phyloP scores from a whole-genome alignment of 2,888 invertebrate genomes.

The Ochropacha duplaris region DNA sequence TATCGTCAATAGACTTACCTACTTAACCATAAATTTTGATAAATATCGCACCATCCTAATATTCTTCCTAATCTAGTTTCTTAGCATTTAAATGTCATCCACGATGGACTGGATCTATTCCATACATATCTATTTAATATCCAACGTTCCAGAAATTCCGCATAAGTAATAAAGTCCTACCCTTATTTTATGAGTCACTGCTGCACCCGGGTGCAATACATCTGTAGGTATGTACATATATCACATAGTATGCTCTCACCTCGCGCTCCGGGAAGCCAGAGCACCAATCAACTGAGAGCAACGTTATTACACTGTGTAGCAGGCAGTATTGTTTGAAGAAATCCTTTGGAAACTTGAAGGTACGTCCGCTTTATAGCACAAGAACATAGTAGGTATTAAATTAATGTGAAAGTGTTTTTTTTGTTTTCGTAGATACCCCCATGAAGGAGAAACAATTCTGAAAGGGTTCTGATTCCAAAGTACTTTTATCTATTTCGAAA shows the following conservation, averaged over 20 bases:
- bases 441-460: too few species aligned
- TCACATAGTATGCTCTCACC: constrained; percentile 6
- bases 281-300: constrained; percentile 28
- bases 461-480: too few species aligned
- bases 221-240: background rate
- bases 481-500: too few species aligned
- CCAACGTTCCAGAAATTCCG: background rate
- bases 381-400: background rate
- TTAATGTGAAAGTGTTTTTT: background rate
- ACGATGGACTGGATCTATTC: background rate
- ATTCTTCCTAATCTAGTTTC: too few species aligned
- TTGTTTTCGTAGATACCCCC: too few species aligned
- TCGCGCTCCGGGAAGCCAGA: constrained; percentile 9
- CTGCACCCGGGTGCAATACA: constrained; percentile 20
- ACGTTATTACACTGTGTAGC: constrained; percentile 24
- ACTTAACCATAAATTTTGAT: too few species aligned
- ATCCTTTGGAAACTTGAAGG: background rate
- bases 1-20: too few species aligned
- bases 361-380: background rate
- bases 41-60: too few species aligned
- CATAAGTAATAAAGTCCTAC: background rate
- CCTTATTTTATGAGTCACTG: constrained; percentile 23
- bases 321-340: constrained; percentile 4
- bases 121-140: constrained; percentile 4
- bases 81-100: constrained; percentile 12